Conservation (phyloP, 2,113 vertebrate species). For the Hymenochirus boettgeri region DNA sequence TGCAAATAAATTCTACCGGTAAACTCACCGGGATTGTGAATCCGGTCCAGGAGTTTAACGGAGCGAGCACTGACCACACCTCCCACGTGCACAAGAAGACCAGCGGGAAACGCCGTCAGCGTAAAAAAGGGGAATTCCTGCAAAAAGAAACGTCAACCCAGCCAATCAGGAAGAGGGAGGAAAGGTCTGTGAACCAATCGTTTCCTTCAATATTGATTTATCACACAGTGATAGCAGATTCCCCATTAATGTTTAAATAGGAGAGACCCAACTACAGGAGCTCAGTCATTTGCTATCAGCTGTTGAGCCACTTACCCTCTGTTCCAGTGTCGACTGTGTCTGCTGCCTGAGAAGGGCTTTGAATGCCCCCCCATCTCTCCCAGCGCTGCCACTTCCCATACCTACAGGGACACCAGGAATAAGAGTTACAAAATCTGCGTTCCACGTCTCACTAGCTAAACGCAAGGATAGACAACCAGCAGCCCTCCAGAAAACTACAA, state of each 20-base stretch:
- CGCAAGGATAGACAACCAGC: too few relatives aligned
- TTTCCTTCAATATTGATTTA: too few relatives aligned
- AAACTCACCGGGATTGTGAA: slow-evolving; percentile 93
- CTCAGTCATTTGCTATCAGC: too few relatives aligned
- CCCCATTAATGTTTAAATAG: too few relatives aligned
- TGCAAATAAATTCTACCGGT: background rate
- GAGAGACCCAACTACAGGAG: too few relatives aligned
- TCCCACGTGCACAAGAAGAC: slow-evolving; percentile 88
- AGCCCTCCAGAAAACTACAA: too few relatives aligned
- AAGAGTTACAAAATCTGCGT: too few relatives aligned
- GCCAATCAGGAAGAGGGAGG: too few relatives aligned
- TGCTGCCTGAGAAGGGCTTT: slow-evolving; percentile 93
- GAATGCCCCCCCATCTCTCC: slow-evolving; percentile 91
- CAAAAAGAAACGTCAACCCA: background rate
- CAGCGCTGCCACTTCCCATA: slow-evolving; percentile 95
- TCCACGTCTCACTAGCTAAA: too few relatives aligned
- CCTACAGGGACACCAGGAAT: too few relatives aligned
- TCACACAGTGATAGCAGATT: too few relatives aligned
- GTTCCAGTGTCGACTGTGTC: slow-evolving; percentile 91
- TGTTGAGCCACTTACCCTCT: slow-evolving; percentile 74
- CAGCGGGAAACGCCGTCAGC: slow-evolving; percentile 84
- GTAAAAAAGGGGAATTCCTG: slow-evolving; percentile 98
- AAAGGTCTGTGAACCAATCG: too few relatives aligned
- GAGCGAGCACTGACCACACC: slow-evolving; percentile 96
- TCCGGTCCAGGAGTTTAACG: slow-evolving; percentile 94